Evolutionary conservation across 2,797 vertebrate species (phyloP), one percentile per base, ranked within the genome.

Genomic region (Sebastes iracundus): DNA sequence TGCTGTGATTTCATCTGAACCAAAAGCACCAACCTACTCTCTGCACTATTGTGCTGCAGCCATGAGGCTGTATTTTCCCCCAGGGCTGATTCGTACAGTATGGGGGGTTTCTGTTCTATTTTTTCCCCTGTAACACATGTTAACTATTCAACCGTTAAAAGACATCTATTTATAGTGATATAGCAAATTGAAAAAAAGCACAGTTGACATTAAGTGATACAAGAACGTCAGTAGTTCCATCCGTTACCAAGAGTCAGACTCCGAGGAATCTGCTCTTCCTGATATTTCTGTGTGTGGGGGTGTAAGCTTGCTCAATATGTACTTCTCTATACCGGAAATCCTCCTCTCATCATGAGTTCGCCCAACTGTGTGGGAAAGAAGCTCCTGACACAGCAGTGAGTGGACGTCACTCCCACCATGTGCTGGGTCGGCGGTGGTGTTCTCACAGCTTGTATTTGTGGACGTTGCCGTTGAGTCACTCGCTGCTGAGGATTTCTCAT

Each of bases 361-460:
- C 73, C 82, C 69, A 55, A 42, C 79, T 90, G 88, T 81, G 90
- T 85, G 85, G 80, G 82, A 83, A 89, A 71, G 59, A 58, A 73
- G 82, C 82, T 89, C 85, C 80, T 82, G 87, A 88, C 81, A 80
- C 83, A 77, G 90, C 78, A 85, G 65, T 52, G 58, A 79, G 80
- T 64, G 64, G 49, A 84, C 82, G 78, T 88, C 86, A 90, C 73
- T 42, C 12, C 1, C 83, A 23, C 87, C 81, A 61, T 91, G 79
- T 77, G 88, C 77, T 55, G n/a, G 60, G 62, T 79, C 18, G 62
- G 70, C 16, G 68, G 69, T 25, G 81, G 81, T 68, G 80, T 87
- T 89, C 86, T 80, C 89, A 61, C 85, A 81, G 89, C 88, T 87
- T 82, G 80, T 71, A 69, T 90, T 78, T 77, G 70, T 76, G 79